phyloP scores from a whole-genome alignment of 2,113 vertebrate species.

The Fregata magnificens region DNA sequence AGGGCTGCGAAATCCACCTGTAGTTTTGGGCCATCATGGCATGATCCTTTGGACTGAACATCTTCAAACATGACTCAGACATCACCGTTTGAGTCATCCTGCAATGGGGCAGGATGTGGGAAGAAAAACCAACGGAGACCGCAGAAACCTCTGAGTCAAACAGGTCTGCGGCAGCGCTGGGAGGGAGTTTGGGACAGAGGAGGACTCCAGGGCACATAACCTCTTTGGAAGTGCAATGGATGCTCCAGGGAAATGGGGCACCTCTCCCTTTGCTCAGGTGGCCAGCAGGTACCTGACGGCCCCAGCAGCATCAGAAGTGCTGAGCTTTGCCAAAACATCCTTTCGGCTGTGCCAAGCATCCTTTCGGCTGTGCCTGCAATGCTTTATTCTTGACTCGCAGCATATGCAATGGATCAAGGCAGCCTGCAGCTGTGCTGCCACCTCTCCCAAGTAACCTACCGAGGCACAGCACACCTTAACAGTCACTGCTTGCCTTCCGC shows the following conservation, averaged over 20 bases:
- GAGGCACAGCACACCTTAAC: not conserved
- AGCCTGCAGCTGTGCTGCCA: not conserved
- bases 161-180: not conserved
- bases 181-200: not conserved
- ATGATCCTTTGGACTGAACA: not conserved
- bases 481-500: not conserved
- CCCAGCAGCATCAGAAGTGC: not conserved
- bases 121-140: not conserved
- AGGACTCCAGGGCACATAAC: not conserved
- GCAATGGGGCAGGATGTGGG: constrained; percentile 20
- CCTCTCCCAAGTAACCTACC: not conserved
- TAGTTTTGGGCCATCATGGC: not conserved
- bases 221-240: not conserved
- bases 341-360: not conserved
- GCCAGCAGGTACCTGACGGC: not conserved
- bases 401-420: fast-evolving
- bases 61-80: not conserved
- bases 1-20: constrained; percentile 7
- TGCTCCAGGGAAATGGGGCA: not conserved
- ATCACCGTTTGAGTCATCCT: not conserved
- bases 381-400: not conserved
- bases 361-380: not conserved
- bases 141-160: not conserved
- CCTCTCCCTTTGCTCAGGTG: not conserved
- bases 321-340: not conserved